Percentiles rank a stretch among this genome's conserved stretches.
Conservation (phyloP, 2,797 vertebrate species). For the Taeniopygia guttata region DNA sequence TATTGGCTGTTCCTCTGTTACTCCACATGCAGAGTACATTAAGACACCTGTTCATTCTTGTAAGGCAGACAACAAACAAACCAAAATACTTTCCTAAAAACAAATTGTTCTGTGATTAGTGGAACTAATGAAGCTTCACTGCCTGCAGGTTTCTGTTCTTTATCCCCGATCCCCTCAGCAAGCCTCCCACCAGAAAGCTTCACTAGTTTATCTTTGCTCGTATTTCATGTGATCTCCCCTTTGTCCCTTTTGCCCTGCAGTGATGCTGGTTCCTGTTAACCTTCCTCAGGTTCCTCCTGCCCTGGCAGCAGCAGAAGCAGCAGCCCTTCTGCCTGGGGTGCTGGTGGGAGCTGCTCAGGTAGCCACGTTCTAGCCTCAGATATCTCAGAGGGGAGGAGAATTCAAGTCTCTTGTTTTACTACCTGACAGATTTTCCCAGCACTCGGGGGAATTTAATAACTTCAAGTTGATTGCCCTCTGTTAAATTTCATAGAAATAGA, state of each 20-base stretch:
- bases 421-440: neutral
- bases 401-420: neutral
- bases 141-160: neutral
- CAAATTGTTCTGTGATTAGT: slow-evolving; percentile 34
- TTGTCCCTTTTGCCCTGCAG: neutral
- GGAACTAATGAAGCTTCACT: slow-evolving; percentile 14
- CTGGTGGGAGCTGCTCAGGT: neutral
- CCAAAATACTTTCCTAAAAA: slow-evolving; percentile 8
- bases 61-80: slow-evolving; percentile 30
- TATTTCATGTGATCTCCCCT: neutral
- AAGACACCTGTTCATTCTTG: slow-evolving; percentile 44
- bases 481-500: neutral
- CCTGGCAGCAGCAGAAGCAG: neutral
- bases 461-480: neutral
- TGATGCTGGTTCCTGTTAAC: neutral
- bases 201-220: neutral
- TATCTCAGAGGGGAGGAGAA: neutral
- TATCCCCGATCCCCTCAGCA: neutral
- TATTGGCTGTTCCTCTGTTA: slow-evolving; percentile 22
- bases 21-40: neutral
- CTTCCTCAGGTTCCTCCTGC: neutral
- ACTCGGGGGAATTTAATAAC: neutral
- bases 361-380: neutral
- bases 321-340: neutral
- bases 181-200: neutral